A percentile compares a stretch with the other conserved stretches of the same genome.
Evolutionary conservation across 1,140 invertebrate genomes (phyloP).

Genomic region (Aphelinus certus): DNA sequence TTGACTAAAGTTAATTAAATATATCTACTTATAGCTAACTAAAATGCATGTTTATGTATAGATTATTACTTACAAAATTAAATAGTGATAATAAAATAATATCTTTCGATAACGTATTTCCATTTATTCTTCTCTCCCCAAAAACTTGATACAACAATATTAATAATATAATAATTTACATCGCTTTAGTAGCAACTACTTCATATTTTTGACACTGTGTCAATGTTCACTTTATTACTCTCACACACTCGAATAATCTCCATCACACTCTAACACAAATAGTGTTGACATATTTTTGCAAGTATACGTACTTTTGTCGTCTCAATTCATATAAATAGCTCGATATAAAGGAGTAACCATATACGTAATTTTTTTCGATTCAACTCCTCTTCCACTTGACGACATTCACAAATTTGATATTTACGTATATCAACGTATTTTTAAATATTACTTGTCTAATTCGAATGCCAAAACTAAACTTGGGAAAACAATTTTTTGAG

Average conservation of each 20-base stretch:
- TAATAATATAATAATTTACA: conserved; percentile 61
- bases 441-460: conserved; percentile 14
- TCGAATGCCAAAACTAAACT: conserved; percentile 1
- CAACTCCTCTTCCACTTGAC: conserved; percentile 8
- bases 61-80: conserved; percentile 27
- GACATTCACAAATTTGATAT: conserved; percentile 16
- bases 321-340: conserved; percentile 29
- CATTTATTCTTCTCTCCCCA: conserved; percentile 61
- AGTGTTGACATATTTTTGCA: conserved; percentile 55
- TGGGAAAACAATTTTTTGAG: conserved; percentile 24
- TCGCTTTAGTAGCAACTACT: conserved; percentile 64
- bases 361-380: conserved; percentile 9
- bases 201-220: conserved; percentile 53
- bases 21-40: conserved; percentile 27
- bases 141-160: conserved; percentile 47
- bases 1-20: conserved; percentile 10
- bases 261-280: conserved; percentile 24
- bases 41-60: conserved; percentile 25
- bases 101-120: conserved; percentile 49
- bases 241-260: conserved; percentile 60
- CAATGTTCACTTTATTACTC: conserved; percentile 42
- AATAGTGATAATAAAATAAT: conserved; percentile 42
- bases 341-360: conserved; percentile 30
- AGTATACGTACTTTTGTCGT: conserved; percentile 52
- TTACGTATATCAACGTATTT: conserved; percentile 20